Base-by-base conservation (phyloP, 1,140 invertebrate genomes). In the Penaeus indicus region DNA sequence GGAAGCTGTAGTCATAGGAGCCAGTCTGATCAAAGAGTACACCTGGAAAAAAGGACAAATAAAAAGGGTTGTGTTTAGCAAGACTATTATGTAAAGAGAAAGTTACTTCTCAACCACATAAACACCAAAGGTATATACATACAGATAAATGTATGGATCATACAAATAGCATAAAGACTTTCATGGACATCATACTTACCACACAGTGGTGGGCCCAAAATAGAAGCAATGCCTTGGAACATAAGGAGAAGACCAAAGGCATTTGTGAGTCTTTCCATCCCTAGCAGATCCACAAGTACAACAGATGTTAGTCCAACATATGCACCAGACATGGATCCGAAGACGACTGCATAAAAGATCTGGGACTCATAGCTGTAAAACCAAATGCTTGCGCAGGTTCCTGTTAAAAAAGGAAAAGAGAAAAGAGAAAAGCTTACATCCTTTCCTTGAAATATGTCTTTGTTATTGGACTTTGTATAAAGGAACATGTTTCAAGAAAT, bases 281-380 rank as follows among this genome's bases (percentile, higher is more conserved):
- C 97, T 81, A 98, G 92, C 60, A 98, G 94, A 92, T 98, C 97
- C 4, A 97, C 97, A 78, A 98, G 93, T 82, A 97, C 96, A 7
- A 97, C 97, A 13, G 97, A 98, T 8, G 98, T 99, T 22, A 99
- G 94, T 10, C 97, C 97, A 8, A 98, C 97, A 92, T 98, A 98
- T 42, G 97, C 97, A 84, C 97, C 97, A 90, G 97, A 97, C 1
- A 97, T 97, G 89, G 97, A 96, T 47, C 98, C 98, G 92, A 96
- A 99, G 0, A 95, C 93, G 8, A 94, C 94, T n/a, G 96, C 95
- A 92, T 97, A 98, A n/a, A 96, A 82, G 18, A 95, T 94, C 85
- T 98, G 94, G 4, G 95, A 93, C 79, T 93, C 92, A 91, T 97
- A 97, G 87, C 94, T 94, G 64, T 92, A 92, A 91, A 96, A 97